phyloP scores from a whole-genome alignment of 2,797 vertebrate genomes.

The Hyperoplus immaculatus region DNA sequence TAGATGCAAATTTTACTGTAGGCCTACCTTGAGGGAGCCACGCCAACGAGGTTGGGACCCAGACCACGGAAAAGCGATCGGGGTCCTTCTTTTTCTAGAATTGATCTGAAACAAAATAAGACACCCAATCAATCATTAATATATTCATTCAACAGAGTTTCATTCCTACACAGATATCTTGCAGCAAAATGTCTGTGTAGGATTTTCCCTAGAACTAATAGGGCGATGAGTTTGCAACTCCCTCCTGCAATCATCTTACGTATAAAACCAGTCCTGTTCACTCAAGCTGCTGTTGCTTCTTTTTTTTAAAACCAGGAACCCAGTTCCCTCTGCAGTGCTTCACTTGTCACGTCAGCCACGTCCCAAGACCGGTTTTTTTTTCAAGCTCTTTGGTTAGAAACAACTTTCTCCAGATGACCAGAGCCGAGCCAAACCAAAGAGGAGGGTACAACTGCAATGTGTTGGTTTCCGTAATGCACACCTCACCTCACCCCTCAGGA shows the following conservation, averaged over 20 bases:
- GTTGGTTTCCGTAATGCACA: slow-evolving; percentile 16
- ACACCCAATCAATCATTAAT: neutral
- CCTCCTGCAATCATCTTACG: neutral
- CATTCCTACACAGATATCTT: neutral
- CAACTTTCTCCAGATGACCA: slow-evolving; percentile 28
- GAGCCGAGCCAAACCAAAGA: neutral
- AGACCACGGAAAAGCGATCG: slow-evolving; percentile 96
- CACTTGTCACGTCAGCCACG: slow-evolving; percentile 26
- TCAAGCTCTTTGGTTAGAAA: slow-evolving; percentile 27
- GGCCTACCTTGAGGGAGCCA: slow-evolving; percentile 96
- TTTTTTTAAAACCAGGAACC: slow-evolving; percentile 14
- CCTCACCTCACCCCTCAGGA: neutral
- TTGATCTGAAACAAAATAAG: slow-evolving; percentile 88
- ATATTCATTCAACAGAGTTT: neutral
- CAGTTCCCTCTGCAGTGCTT: neutral
- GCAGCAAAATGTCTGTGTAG: neutral
- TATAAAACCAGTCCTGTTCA: slow-evolving; percentile 15
- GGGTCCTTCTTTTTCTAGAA: slow-evolving; percentile 98
- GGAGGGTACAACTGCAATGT: neutral
- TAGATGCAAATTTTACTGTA: neutral
- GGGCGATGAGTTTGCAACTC: neutral
- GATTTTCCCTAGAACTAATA: neutral
- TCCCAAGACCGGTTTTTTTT: slow-evolving; percentile 7
- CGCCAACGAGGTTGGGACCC: slow-evolving; percentile 97
- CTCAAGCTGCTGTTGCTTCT: slow-evolving; percentile 21